These are phyloP conservation scores for Apocrypta bakeri DNA, from an alignment of 1,140 invertebrate genomes.

Conservation along the genomic window DNA sequence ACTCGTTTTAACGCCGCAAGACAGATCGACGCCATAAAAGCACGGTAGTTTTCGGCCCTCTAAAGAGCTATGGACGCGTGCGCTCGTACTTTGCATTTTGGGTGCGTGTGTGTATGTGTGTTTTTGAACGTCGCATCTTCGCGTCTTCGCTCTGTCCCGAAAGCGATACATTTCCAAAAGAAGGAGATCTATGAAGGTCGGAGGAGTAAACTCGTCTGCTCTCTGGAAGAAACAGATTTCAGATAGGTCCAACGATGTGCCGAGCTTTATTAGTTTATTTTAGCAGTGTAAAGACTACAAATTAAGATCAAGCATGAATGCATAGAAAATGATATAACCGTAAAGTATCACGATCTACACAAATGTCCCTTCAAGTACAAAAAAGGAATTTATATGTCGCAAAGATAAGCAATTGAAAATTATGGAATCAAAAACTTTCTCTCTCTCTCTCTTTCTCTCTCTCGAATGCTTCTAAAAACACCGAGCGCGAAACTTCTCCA, in stretches of 20 bases:
- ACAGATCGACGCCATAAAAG: conserved; percentile 72
- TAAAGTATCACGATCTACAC: neutral
- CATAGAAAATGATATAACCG: neutral
- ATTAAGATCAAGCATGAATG: conserved; percentile 26
- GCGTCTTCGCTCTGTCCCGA: neutral
- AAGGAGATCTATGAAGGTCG: conserved; percentile 1
- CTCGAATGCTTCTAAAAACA: neutral
- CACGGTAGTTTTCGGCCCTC: conserved; percentile 59
- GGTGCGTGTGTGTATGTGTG: neutral
- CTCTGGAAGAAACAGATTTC: conserved; percentile 13
- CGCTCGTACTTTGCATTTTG: conserved; percentile 63
- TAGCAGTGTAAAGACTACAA: neutral
- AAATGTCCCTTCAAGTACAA: too few species aligned
- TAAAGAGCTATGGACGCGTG: conserved; percentile 11
- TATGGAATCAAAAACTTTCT: too few species aligned
- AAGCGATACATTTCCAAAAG: neutral
- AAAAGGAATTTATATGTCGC: neutral
- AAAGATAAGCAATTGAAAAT: neutral
- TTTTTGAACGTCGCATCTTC: conserved; percentile 8
- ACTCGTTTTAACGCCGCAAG: conserved; percentile 72
- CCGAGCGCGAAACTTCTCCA: neutral
- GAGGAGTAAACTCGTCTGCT: neutral
- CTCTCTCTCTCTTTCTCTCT: too few species aligned
- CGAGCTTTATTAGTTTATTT: conserved; percentile 19
- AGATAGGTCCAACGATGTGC: neutral